A percentile compares a stretch with the other conserved stretches of the same genome.
phyloP scores from a whole-genome alignment of 2,113 vertebrate species.

The Mungos mungo region DNA sequence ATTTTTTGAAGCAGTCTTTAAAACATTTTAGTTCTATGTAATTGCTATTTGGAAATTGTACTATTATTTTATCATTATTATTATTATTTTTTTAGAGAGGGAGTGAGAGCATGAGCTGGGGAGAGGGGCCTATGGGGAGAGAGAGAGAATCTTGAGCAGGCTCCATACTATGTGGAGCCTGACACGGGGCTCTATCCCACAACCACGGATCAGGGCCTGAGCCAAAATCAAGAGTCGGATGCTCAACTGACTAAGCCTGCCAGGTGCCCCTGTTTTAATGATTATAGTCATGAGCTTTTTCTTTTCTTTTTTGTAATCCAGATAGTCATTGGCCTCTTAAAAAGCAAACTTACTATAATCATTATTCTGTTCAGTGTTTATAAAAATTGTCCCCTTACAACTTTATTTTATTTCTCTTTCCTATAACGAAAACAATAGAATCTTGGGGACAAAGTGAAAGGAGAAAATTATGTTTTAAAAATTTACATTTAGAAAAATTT shows the following conservation, averaged over 20 bases:
- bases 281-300: not conserved
- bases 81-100: too few species aligned
- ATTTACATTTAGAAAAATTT: too few species aligned
- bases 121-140: too few species aligned
- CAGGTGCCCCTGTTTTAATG: not conserved
- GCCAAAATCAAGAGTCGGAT: too few species aligned
- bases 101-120: too few species aligned
- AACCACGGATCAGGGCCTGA: too few species aligned
- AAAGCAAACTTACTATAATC: not conserved
- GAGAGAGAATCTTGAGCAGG: too few species aligned
- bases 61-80: not conserved
- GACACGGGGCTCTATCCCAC: too few species aligned
- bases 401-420: conserved; percentile 17
- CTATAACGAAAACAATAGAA: not conserved
- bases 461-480: not conserved
- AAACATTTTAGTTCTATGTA: not conserved
- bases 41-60: conserved; percentile 2
- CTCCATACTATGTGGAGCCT: too few species aligned
- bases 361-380: not conserved
- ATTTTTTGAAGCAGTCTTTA: conserved; percentile 6
- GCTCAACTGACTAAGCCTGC: too few species aligned
- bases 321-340: not conserved
- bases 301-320: not conserved
- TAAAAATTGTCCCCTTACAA: not conserved
- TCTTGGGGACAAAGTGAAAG: not conserved